Conservation (phyloP, 2,113 vertebrate genomes). For the Poicephalus gulielmi region DNA sequence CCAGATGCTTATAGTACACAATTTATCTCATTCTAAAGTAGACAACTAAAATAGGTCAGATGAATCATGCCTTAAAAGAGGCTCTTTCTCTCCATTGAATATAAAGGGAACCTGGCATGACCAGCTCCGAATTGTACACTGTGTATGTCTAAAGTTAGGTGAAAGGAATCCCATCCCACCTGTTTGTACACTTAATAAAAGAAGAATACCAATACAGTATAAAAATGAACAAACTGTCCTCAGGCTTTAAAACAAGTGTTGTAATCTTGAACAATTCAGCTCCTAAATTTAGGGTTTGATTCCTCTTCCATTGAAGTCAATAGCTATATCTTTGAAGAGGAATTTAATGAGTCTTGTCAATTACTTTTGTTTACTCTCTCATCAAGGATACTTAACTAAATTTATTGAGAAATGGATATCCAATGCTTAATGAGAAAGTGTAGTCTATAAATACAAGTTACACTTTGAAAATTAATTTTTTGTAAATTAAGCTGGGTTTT, state of each 20-base stretch:
- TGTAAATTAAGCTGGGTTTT: not conserved
- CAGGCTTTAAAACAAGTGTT: constrained; percentile 42
- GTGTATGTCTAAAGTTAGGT: not conserved
- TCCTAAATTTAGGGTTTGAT: constrained; percentile 44
- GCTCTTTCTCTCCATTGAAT: not conserved
- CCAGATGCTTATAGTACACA: not conserved
- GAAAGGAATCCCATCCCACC: constrained; percentile 46
- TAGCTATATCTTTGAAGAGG: constrained; percentile 7
- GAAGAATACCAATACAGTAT: not conserved
- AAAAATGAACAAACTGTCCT: constrained; percentile 32
- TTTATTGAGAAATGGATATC: constrained; percentile 6
- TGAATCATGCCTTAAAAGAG: constrained; percentile 40
- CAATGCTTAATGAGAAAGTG: not conserved
- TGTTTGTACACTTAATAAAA: constrained; percentile 27
- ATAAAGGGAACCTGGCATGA: constrained; percentile 13
- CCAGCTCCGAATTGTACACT: not conserved
- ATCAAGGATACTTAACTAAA: constrained; percentile 17
- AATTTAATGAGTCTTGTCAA: constrained; percentile 40
- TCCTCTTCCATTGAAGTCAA: constrained; percentile 31
- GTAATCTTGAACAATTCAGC: constrained; percentile 33
- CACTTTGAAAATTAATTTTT: not conserved
- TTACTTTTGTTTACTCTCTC: constrained; percentile 34
- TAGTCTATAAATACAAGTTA: not conserved
- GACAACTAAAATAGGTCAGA: constrained; percentile 30
- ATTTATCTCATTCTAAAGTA: constrained; percentile 25